phyloP scores from a whole-genome alignment of 1,140 invertebrate genomes.

The Lethocerus indicus region DNA sequence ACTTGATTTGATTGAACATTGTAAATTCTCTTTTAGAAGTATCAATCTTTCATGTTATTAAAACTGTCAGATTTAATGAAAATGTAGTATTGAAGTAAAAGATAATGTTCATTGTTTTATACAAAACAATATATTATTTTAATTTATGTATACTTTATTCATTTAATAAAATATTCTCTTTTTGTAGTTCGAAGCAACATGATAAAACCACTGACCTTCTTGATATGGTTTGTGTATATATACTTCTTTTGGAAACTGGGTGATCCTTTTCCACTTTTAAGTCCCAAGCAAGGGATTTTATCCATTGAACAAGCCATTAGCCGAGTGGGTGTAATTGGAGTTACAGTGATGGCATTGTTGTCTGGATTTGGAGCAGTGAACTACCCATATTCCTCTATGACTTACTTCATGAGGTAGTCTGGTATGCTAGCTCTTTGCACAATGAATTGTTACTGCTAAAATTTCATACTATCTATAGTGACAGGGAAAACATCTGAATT shows the following conservation, averaged over 20 bases:
- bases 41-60: too few relatives aligned
- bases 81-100: too few relatives aligned
- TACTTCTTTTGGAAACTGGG: constrained; percentile 99
- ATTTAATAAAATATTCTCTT: constrained; percentile 11
- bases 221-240: constrained; percentile 81
- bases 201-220: constrained; percentile 60
- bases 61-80: too few relatives aligned
- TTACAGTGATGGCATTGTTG: constrained; percentile 96
- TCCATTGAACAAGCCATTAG: constrained; percentile 95
- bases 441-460: too few relatives aligned
- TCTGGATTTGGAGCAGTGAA: constrained; percentile 99
- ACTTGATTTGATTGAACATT: not conserved
- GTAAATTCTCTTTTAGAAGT: too few relatives aligned
- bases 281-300: constrained; percentile 81
- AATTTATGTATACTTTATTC: not conserved
- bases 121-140: not conserved
- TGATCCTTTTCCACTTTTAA: constrained; percentile 95
- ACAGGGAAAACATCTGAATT: too few relatives aligned
- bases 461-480: too few relatives aligned
- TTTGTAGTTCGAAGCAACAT: constrained; percentile 57
- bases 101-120: too few relatives aligned
- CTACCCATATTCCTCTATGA: constrained; percentile 98
- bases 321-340: constrained; percentile 91
- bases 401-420: constrained; percentile 82
- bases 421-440: too few relatives aligned